A percentile compares a stretch with the other conserved stretches of the same genome.
Conservation (phyloP, 2,888 invertebrate species). For the Thecophora atra region DNA sequence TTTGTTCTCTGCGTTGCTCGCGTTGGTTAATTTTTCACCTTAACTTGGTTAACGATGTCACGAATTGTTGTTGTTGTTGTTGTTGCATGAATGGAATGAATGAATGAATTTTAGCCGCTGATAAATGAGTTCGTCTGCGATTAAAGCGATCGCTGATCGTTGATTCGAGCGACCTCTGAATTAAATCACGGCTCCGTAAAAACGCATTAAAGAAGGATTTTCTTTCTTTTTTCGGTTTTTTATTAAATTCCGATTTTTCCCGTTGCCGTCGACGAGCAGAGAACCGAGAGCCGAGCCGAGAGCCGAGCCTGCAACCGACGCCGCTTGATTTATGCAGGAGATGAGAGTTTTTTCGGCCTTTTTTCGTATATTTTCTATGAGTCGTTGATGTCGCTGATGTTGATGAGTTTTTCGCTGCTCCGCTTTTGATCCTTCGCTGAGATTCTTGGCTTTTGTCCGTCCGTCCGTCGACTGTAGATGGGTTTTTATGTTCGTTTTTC, state of each 20-base stretch:
- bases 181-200: no score
- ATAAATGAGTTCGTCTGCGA: slow-evolving; percentile 57
- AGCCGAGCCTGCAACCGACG: background rate
- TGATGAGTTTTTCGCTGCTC: background rate
- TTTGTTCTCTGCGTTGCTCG: no score
- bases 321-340: background rate
- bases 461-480: no score
- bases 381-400: background rate
- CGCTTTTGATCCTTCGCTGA: no score
- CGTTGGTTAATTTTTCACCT: slow-evolving; percentile 29
- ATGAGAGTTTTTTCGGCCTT: background rate
- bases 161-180: slow-evolving; percentile 25
- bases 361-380: background rate
- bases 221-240: background rate
- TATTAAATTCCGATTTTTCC: no score
- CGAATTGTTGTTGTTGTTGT: slow-evolving; percentile 6
- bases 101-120: slow-evolving; percentile 50
- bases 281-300: background rate
- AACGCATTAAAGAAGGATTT: no score
- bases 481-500: no score
- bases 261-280: background rate
- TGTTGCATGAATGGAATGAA: slow-evolving; percentile 4
- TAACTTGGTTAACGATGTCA: background rate
- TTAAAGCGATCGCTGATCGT: slow-evolving; percentile 10
- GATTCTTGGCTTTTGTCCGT: no score